phyloP scores from a whole-genome alignment of 2,113 vertebrate genomes.

The Odocoileus hemionus region DNA sequence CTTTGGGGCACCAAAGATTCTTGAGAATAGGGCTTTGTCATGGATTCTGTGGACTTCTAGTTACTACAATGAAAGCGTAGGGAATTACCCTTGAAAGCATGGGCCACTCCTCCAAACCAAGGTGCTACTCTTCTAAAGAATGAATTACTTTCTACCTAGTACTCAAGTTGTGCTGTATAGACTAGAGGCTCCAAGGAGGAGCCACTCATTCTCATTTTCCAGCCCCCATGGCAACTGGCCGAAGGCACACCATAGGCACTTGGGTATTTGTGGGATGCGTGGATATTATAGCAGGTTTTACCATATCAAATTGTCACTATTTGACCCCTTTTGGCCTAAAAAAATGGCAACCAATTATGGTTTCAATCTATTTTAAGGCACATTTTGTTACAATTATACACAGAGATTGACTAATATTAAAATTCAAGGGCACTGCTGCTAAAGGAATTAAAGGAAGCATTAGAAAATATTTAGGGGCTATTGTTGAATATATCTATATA shows the following conservation, averaged over 20 bases:
- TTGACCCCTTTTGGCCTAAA: background rate
- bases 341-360: constrained; percentile 4
- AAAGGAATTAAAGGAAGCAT: background rate
- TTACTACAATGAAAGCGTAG: background rate
- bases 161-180: background rate
- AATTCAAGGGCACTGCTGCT: background rate
- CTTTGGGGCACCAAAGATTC: background rate
- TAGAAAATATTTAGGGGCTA: background rate
- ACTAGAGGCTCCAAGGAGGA: background rate
- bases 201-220: background rate
- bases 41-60: background rate
- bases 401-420: background rate
- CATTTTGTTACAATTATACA: background rate
- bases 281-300: background rate
- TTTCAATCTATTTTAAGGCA: background rate
- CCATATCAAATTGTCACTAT: background rate
- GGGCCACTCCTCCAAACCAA: background rate
- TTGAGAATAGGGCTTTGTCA: background rate
- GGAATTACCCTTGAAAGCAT: background rate
- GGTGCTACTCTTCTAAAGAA: background rate
- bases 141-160: background rate
- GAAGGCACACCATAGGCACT: background rate
- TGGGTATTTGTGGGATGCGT: background rate
- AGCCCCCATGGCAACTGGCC: background rate
- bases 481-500: background rate